A percentile compares a stretch with the other conserved stretches of the same genome.
Conservation (phyloP, 2,797 vertebrate genomes). For the Ptychobarbus kaznakovi region DNA sequence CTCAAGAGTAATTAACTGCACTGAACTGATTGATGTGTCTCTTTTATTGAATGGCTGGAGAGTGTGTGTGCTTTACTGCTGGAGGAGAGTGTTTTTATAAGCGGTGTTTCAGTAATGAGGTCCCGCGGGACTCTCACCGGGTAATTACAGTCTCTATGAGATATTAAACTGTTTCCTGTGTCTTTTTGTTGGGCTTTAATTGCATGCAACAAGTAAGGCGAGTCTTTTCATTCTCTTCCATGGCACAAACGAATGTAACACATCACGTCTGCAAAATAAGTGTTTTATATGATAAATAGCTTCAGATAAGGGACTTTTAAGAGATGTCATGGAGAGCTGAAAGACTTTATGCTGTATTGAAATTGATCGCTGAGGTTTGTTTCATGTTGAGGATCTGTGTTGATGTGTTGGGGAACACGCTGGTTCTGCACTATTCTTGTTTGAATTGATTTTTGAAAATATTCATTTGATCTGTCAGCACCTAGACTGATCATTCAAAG, state of each 20-base stretch:
- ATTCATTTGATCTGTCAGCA: constrained; percentile 7
- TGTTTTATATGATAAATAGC: constrained; percentile 79
- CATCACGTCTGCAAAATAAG: constrained; percentile 75
- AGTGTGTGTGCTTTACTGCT: constrained; percentile 83
- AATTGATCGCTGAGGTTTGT: constrained; percentile 57
- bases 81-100: constrained; percentile 87
- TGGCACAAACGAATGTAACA: constrained; percentile 76
- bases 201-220: constrained; percentile 84
- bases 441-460: constrained; percentile 39
- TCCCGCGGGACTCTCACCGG: constrained; percentile 87
- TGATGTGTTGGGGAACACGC: constrained; percentile 33
- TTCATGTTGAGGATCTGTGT: constrained; percentile 52
- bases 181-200: constrained; percentile 84
- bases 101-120: constrained; percentile 86
- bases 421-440: constrained; percentile 43
- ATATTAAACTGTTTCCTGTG: constrained; percentile 84
- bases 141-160: constrained; percentile 83
- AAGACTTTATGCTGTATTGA: constrained; percentile 62
- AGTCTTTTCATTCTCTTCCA: constrained; percentile 72
- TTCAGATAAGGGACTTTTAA: constrained; percentile 78
- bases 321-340: constrained; percentile 69
- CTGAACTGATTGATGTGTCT: constrained; percentile 82
- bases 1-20: constrained; percentile 84
- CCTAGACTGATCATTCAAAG: not conserved
- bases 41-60: constrained; percentile 78